Evolutionary conservation across 2,888 invertebrate species (phyloP).

Genomic region (Metacarcinus magister): DNA sequence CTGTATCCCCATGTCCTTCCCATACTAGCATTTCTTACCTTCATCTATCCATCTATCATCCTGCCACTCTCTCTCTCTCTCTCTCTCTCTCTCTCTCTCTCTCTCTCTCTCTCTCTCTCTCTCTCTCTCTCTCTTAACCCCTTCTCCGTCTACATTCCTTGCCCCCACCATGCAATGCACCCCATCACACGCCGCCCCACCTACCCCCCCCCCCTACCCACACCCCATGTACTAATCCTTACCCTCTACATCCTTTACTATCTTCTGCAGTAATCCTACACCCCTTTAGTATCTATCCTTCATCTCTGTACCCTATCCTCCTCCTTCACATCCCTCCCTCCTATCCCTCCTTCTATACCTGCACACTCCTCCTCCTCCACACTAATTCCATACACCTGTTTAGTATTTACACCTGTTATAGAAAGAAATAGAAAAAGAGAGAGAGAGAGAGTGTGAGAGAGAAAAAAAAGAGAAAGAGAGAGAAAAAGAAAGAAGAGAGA

Average conservation of each 20-base stretch:
- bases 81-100: neutral
- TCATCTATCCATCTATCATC: neutral
- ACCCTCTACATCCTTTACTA: neutral
- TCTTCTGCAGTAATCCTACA: neutral
- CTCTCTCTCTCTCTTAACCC: neutral
- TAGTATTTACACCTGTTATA: no score
- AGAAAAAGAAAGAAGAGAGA: neutral
- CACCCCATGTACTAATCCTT: neutral
- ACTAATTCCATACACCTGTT: no score
- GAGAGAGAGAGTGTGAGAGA: neutral
- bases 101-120: neutral
- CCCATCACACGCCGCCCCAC: no score
- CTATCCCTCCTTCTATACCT: no score
- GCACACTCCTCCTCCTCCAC: no score
- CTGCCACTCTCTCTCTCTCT: neutral
- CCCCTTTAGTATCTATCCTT: neutral
- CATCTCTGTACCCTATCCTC: no score
- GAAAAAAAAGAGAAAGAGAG: neutral
- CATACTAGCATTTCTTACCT: neutral
- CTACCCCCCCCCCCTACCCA: neutral
- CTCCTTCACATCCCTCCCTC: no score
- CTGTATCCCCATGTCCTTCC: neutral
- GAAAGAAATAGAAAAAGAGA: neutral
- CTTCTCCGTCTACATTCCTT: neutral
- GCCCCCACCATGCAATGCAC: neutral